Evolutionary conservation across 1,140 invertebrate genomes (phyloP).

Genomic region (Drosophila miranda): DNA sequence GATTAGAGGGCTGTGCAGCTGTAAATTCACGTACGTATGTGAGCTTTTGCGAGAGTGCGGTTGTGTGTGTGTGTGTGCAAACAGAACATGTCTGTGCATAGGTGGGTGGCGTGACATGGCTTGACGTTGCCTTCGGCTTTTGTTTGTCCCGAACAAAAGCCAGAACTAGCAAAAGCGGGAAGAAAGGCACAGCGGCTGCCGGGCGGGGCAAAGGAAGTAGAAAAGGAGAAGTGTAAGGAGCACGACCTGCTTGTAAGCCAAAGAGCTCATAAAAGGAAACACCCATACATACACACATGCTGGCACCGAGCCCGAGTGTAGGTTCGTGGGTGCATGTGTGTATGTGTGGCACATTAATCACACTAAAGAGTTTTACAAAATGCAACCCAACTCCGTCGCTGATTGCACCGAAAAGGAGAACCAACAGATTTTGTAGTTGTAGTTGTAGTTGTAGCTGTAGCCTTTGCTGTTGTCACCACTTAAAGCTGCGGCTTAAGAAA

Average conservation of each 20-base stretch:
- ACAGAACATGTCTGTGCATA: conserved; percentile 51
- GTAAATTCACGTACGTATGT: conserved; percentile 4
- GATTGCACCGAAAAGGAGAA: conserved; percentile 22
- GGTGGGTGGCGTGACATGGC: conserved; percentile 47
- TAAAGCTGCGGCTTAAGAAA: conserved; percentile 73
- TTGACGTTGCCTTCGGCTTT: conserved; percentile 39
- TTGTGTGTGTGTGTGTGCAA: conserved; percentile 41
- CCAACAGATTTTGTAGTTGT: conserved; percentile 20
- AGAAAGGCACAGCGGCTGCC: conserved; percentile 30
- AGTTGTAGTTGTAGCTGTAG: not conserved
- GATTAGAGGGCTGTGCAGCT: conserved; percentile 58
- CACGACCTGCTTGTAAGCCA: conserved; percentile 72
- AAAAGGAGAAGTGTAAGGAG: conserved; percentile 80
- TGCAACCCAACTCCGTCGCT: conserved; percentile 57
- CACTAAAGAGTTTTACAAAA: conserved; percentile 80
- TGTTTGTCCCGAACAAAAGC: conserved; percentile 74
- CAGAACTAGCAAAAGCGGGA: conserved; percentile 35
- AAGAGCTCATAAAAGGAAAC: conserved; percentile 72
- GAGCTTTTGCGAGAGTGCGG: conserved; percentile 5
- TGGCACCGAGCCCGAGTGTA: conserved; percentile 6
- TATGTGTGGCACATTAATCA: conserved; percentile 73
- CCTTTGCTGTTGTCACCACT: conserved; percentile 69
- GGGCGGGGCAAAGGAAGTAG: conserved; percentile 12
- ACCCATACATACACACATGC: conserved; percentile 19
- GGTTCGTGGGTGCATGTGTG: conserved; percentile 31